Evolutionary conservation across 2,888 invertebrate species (phyloP), one percentile per base, ranked within the genome.

Genomic region (Tyria jacobaeae): DNA sequence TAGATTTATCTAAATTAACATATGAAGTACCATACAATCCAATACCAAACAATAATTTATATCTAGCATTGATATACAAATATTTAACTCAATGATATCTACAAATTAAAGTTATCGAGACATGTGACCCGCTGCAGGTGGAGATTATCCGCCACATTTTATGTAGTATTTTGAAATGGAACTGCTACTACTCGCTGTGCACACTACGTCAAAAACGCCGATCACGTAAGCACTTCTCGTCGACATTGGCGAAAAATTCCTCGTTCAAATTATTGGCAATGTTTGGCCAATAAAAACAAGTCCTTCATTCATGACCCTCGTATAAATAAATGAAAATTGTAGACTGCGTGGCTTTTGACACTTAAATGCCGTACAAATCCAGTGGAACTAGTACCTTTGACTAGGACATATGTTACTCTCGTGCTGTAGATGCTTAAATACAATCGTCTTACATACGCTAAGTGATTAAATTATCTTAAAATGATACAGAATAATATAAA

Each of bases 151-250:
- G 57, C 49, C 53, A 62, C 41, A 62, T 57, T 57, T 53, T 57
- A 62, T 62, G 53, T 53, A 17, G 39, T 52, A 47, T 57, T 53
- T 48, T n/a, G n/a, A n/a, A n/a, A n/a, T n/a, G n/a, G n/a, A n/a
- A n/a, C n/a, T n/a, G n/a, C n/a, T n/a, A n/a, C n/a, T n/a, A n/a
- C n/a, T n/a, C n/a, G n/a, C n/a, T n/a, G n/a, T n/a, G n/a, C n/a
- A n/a, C 49, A 34, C 53, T 47, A 61, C 55, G 48, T 57, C 47
- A 44, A 62, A 53, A 62, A 57, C 52, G 53, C 62, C 21, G 62
- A 57, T 62, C 62, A 62, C 57, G 62, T 62, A 62, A 62, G 62
- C 53, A 57, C 52, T 57, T 62, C 57, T 48, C 48, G 27, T 51
- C 47, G 52, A 27, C 35, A 62, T 62, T 57, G 57, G 49, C 53